These are phyloP conservation scores for Nicator chloris DNA, from an alignment of 2,113 vertebrate genomes.

Conservation along the genomic window DNA sequence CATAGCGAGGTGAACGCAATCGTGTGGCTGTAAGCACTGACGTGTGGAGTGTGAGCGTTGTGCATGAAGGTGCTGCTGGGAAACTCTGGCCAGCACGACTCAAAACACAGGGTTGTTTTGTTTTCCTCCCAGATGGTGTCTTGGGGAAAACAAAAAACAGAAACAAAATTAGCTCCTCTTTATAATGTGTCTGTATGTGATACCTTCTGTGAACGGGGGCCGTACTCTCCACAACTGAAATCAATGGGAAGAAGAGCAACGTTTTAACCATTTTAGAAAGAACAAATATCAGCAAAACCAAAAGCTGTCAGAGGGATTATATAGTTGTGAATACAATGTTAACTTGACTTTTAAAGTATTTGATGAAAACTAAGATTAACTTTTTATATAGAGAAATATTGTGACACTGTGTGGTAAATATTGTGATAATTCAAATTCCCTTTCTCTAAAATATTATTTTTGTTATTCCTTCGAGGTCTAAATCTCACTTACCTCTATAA, in stretches of 20 bases:
- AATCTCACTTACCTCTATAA: slow-evolving; percentile 52
- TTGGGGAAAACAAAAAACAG: background rate
- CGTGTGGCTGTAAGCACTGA: background rate
- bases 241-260: slow-evolving; percentile 2
- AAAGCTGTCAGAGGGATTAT: slow-evolving; percentile 69
- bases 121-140: slow-evolving; percentile 45
- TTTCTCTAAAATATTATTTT: slow-evolving; percentile 59
- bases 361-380: slow-evolving; percentile 66
- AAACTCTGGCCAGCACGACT: slow-evolving; percentile 50
- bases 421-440: slow-evolving; percentile 51
- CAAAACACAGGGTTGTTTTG: slow-evolving; percentile 36
- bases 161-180: background rate
- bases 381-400: slow-evolving; percentile 54
- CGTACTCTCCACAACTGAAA: background rate
- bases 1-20: slow-evolving; percentile 3
- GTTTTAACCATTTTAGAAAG: background rate
- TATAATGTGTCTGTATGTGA: slow-evolving; percentile 24
- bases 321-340: slow-evolving; percentile 65
- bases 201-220: slow-evolving; percentile 52
- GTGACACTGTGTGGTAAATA: slow-evolving; percentile 65
- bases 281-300: slow-evolving; percentile 74
- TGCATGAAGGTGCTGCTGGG: slow-evolving; percentile 41
- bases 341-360: slow-evolving; percentile 61
- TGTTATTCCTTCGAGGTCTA: slow-evolving; percentile 53
- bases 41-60: background rate